Conservation (phyloP, 2,113 vertebrate species). For the Athene noctua region DNA sequence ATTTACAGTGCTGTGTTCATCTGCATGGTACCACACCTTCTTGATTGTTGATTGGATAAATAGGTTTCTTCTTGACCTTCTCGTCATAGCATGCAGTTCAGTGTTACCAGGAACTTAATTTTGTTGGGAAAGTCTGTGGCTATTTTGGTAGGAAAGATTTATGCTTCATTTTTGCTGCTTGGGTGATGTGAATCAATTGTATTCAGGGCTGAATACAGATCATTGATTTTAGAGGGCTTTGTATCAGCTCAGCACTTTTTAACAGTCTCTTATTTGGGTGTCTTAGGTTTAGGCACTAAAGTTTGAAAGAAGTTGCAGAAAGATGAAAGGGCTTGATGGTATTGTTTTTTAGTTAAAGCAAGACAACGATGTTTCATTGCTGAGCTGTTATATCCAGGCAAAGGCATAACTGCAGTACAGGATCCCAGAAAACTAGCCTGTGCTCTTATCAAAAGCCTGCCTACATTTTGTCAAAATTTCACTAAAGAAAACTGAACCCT, state of each 20-base stretch:
- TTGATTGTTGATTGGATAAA: neutral
- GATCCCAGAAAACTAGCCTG: neutral
- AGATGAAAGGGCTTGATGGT: neutral
- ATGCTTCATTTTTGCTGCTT: neutral
- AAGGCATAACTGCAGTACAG: neutral
- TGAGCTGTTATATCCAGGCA: neutral
- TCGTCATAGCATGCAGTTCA: neutral
- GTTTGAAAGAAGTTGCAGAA: neutral
- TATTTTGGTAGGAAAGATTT: neutral
- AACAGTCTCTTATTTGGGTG: neutral
- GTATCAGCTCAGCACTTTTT: conserved; percentile 2
- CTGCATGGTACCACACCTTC: neutral
- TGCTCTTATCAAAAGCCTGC: neutral
- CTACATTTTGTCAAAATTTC: neutral
- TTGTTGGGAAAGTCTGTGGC: neutral
- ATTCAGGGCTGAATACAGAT: neutral
- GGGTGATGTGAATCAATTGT: conserved; percentile 15
- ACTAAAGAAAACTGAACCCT: neutral
- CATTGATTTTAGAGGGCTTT: conserved; percentile 43
- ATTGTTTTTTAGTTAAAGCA: neutral
- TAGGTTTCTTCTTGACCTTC: neutral
- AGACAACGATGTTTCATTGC: neutral
- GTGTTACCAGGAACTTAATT: neutral
- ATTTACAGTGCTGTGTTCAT: neutral
- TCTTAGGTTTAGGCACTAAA: neutral